Evolutionary conservation across 2,888 invertebrate genomes (phyloP), one percentile per base, ranked within the genome.

Genomic region (Patella pellucida): DNA sequence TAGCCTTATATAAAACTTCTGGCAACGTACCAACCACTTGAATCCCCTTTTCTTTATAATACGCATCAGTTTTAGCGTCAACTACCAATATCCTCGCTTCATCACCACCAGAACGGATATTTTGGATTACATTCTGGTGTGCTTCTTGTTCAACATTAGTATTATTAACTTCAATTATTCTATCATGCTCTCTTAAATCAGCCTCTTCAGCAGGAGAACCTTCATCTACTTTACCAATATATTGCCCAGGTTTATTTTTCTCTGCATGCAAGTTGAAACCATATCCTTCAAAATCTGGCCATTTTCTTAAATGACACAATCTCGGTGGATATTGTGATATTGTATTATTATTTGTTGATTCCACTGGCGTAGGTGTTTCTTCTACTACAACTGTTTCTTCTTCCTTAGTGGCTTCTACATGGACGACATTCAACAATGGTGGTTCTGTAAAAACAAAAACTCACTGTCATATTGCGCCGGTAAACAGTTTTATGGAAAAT

Each of bases 241-340:
- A 97, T 92, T 98, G 98, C 62, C 97, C 97, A 16, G 95, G 95
- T 90, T 96, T 96, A 80, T 95, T 95, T 91, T 97, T 97, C 92
- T 98, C 98, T 67, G 98, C 98, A 92, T 99, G 98, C 83, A 99
- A 93, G 92, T 99, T 99, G 92, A 99, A 99, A 16, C 99, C 99
- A 91, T 98, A 99, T 54, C 99, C 99, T 91, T 98, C 96, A 92
- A 97, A 97, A 90, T 96, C 94, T 73, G 95, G 94, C 93, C 96
- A 95, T 92, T 97, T 97, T 62, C 77, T 77, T 41, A 89, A 95
- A 93, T 96, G 95, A 93, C 98, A 98, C 84, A 96, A 93, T 81
- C 96, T 94, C 12, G 93, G 92, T 68, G 3, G 19, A 23, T 62
- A 23, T 62, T 62, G 19, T 11, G 11, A 11, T 23, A 23, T 12